A percentile compares a stretch with the other conserved stretches of the same genome.
These are phyloP conservation scores for Temnothorax curvispinosus DNA, from an alignment of 1,140 invertebrate species.

Conservation along the genomic window DNA sequence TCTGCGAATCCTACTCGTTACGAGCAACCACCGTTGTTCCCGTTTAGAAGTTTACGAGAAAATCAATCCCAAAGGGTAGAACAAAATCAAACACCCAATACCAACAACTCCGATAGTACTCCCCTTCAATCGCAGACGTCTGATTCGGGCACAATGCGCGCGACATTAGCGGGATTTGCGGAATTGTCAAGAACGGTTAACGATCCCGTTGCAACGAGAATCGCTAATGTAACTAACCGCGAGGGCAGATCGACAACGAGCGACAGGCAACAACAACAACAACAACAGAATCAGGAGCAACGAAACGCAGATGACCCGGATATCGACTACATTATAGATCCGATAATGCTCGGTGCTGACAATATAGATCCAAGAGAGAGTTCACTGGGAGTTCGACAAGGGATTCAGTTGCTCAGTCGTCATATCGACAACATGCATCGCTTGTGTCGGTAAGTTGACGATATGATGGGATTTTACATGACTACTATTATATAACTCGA, in stretches of 20 bases:
- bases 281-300: background rate
- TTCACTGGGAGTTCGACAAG: slow-evolving; percentile 64
- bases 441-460: slow-evolving; percentile 79
- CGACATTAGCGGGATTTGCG: background rate
- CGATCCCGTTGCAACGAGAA: background rate
- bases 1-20: slow-evolving; percentile 78
- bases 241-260: background rate
- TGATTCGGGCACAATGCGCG: background rate
- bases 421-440: slow-evolving; percentile 84
- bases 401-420: slow-evolving; percentile 81
- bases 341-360: slow-evolving; percentile 12
- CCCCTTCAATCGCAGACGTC: background rate
- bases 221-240: background rate
- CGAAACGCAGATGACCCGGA: slow-evolving; percentile 9
- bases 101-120: background rate
- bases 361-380: slow-evolving; percentile 43
- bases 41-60: slow-evolving; percentile 78
- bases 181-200: slow-evolving; percentile 11
- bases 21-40: slow-evolving; percentile 80
- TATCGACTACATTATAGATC: slow-evolving; percentile 12
- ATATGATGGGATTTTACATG: background rate
- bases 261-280: background rate
- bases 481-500: background rate
- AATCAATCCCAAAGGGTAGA: slow-evolving; percentile 69
- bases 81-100: slow-evolving; percentile 50